A percentile compares a stretch with the other conserved stretches of the same genome.
These are phyloP conservation scores for Ryuthela nishihirai DNA, from an alignment of 2,888 invertebrate species.

Conservation along the genomic window DNA sequence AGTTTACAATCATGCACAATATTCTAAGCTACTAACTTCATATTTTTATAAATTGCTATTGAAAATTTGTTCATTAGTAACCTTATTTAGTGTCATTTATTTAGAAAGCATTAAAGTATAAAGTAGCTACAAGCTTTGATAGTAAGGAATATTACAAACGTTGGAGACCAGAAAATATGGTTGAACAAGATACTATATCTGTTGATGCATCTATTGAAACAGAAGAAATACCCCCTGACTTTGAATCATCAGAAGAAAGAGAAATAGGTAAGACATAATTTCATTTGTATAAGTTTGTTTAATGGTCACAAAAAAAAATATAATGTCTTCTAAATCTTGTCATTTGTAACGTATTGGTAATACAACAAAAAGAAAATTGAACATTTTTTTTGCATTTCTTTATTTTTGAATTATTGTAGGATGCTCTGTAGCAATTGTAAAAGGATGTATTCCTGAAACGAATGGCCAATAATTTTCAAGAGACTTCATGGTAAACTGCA, in stretches of 20 bases:
- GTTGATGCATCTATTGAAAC: conserved; percentile 28
- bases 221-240: conserved; percentile 21
- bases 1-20: too few relatives aligned
- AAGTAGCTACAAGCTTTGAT: conserved; percentile 88
- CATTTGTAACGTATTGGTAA: too few relatives aligned
- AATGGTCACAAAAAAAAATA: too few relatives aligned
- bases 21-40: background rate
- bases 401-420: too few relatives aligned
- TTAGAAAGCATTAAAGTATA: conserved; percentile 79
- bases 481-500: too few relatives aligned
- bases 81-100: conserved; percentile 40
- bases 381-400: too few relatives aligned
- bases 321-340: too few relatives aligned
- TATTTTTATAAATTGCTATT: background rate
- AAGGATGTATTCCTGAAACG: too few relatives aligned
- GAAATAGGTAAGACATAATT: conserved; percentile 28
- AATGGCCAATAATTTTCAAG: too few relatives aligned
- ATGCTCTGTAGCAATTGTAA: too few relatives aligned
- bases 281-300: too few relatives aligned
- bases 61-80: background rate
- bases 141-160: conserved; percentile 80
- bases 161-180: conserved; percentile 38
- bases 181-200: conserved; percentile 35
- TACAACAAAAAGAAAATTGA: too few relatives aligned
- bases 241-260: conserved; percentile 29